These are phyloP conservation scores for Microtus ochrogaster DNA, from an alignment of 2,113 vertebrate species.

Conservation along the genomic window DNA sequence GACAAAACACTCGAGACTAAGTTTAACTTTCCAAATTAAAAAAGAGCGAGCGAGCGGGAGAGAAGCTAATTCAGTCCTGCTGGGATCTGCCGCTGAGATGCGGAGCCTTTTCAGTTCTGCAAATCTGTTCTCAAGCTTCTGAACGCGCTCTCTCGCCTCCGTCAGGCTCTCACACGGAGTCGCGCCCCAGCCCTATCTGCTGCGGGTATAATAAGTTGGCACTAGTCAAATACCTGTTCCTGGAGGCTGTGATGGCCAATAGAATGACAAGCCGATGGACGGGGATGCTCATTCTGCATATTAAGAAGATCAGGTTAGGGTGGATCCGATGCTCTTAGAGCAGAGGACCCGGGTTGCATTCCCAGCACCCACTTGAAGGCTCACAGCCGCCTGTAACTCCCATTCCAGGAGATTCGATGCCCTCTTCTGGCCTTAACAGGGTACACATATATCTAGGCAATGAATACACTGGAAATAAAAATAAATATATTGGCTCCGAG, in stretches of 20 bases:
- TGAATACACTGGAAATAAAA: background rate
- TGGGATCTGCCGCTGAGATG: slow-evolving; percentile 78
- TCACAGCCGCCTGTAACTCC: background rate
- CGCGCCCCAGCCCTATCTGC: background rate
- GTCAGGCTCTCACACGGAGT: slow-evolving; percentile 56
- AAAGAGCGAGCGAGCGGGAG: slow-evolving; percentile 4
- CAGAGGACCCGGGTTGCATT: background rate
- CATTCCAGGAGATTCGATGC: background rate
- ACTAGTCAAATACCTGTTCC: slow-evolving; percentile 8
- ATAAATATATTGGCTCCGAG: background rate
- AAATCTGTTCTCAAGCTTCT: slow-evolving; percentile 76
- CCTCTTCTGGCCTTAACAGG: background rate
- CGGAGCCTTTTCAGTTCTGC: slow-evolving; percentile 73
- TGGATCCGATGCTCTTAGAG: background rate
- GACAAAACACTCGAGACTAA: slow-evolving; percentile 83
- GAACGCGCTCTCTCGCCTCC: slow-evolving; percentile 49
- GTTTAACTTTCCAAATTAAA: slow-evolving; percentile 81
- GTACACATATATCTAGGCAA: background rate
- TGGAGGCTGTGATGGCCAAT: background rate
- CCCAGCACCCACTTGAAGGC: background rate
- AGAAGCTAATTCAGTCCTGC: slow-evolving; percentile 78
- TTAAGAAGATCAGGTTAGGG: background rate
- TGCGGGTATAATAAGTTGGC: slow-evolving; percentile 9
- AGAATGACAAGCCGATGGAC: background rate
- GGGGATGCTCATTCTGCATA: background rate